Evolutionary conservation across 2,797 vertebrate species (phyloP).

Genomic region (Meriones psammophilus): DNA sequence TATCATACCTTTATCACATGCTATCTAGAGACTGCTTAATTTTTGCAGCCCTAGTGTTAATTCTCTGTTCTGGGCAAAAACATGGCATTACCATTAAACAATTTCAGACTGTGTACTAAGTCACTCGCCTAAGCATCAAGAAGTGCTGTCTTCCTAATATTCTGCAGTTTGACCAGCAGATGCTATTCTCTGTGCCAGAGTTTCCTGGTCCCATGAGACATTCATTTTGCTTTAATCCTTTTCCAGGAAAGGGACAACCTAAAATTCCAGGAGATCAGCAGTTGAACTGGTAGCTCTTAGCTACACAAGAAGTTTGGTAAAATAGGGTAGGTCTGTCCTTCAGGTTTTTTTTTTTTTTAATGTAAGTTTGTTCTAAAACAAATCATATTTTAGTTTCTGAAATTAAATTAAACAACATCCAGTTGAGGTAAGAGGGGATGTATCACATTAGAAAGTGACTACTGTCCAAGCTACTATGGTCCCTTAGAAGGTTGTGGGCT

Average conservation of each 20-base stretch:
- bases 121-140: neutral
- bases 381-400: constrained; percentile 31
- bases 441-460: neutral
- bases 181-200: neutral
- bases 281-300: neutral
- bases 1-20: neutral
- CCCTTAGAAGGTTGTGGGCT: neutral
- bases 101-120: neutral
- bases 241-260: neutral
- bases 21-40: neutral
- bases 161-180: neutral
- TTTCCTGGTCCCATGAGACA: neutral
- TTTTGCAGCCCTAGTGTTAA: neutral
- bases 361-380: constrained; percentile 9
- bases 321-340: neutral
- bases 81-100: neutral
- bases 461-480: neutral
- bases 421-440: neutral
- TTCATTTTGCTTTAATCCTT: constrained; percentile 1
- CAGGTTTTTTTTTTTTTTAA: neutral
- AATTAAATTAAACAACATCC: neutral
- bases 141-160: neutral
- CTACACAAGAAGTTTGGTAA: neutral
- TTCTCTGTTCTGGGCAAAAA: neutral
- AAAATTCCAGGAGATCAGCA: neutral